These are phyloP conservation scores for Numida meleagris DNA, from an alignment of 2,113 vertebrate species.

Conservation along the genomic window DNA sequence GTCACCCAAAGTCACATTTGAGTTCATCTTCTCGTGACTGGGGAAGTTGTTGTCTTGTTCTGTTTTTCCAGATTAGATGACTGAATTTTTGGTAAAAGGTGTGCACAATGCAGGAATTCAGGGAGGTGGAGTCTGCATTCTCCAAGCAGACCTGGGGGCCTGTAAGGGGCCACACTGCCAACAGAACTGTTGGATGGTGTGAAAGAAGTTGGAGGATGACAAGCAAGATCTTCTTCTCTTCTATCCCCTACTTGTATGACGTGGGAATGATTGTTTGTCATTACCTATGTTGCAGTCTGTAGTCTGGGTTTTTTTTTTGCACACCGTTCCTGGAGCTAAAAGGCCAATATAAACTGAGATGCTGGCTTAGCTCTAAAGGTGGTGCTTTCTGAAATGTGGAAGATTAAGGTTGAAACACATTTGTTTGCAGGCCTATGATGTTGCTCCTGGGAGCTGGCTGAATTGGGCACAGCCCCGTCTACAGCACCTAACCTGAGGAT, in stretches of 20 bases:
- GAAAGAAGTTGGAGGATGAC: background rate
- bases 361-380: background rate
- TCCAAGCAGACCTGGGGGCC: background rate
- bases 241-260: background rate
- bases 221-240: background rate
- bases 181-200: background rate
- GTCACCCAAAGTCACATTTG: background rate
- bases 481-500: background rate
- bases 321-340: background rate
- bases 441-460: background rate
- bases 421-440: background rate
- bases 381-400: background rate
- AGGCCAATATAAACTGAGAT: background rate
- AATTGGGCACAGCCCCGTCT: background rate
- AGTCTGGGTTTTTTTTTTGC: background rate
- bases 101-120: background rate
- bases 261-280: background rate
- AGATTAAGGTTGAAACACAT: background rate
- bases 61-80: background rate
- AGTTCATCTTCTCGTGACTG: background rate
- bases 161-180: rapidly evolving
- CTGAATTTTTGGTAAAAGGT: background rate
- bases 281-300: background rate
- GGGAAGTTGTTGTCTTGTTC: background rate
- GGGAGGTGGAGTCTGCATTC: background rate